Evolutionary conservation across 2,797 vertebrate species (phyloP), one percentile per base, ranked within the genome.

Genomic region (Helicolenus hilgendorfi): DNA sequence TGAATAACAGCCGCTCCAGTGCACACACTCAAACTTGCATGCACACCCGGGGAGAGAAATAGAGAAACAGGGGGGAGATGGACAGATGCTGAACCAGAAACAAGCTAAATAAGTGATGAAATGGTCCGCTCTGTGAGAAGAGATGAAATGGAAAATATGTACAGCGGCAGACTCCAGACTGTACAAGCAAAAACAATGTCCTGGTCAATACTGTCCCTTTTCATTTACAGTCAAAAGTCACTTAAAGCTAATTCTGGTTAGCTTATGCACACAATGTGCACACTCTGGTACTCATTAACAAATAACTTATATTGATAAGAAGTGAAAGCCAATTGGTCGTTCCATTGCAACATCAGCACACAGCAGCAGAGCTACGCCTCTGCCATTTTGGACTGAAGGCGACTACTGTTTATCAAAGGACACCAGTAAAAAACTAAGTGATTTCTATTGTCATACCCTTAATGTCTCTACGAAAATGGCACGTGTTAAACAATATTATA

Each of bases 101-200:
- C 81, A 74, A 75, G 45, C 92, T 94, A 87, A 91, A 96, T 94
- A 93, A 95, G 89, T 93, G 83, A 95, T 95, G 89, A 88, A 83
- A 89, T 88, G 87, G 83, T 83, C 85, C 41, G 72, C 77, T 86
- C 78, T 74, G 77, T 24, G 74, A 79, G 77, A 88, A 38, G 67
- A 92, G 86, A 91, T 84, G 73, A 83, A 84, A 94, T 88, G 77
- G 86, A 92, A 89, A 93, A 90, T 90, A 78, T 77, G 81, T 74
- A 85, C 72, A 77, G 89, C 70, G 62, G 77, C 77, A 86, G 77
- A 77, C 64, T 91, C 74, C 56, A 64, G 60, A 74, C 71, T 53
- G 22, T 31, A 64, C 24, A 14, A 53, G 65, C 45, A 84, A 82
- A 79, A 87, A 85, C 55, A 91, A 86, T 45, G 45, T 85, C 41